Base-by-base conservation (phyloP, 2,113 vertebrate species). In the Cinclus cinclus region DNA sequence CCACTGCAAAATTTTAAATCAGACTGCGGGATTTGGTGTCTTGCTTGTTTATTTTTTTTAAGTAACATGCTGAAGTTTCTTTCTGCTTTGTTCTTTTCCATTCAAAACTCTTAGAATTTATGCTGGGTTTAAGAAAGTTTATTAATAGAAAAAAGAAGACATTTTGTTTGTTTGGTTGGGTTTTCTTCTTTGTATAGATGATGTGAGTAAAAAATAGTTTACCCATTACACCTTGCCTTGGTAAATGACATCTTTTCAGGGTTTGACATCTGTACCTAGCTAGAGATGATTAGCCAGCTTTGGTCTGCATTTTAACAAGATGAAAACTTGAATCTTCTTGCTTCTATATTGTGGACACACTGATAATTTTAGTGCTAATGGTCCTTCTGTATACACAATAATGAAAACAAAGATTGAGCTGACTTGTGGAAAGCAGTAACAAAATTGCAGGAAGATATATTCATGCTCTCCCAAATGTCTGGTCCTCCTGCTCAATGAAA, bases 401-500 rank as follows among this genome's bases (percentile, higher is more conserved):
- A 58, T 0, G 3, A 74, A 73, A 10, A 42, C 28, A 62, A 83
- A 63, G 13, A 7, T 13, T 71, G 33, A 65, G 13, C 20, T 37
- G 41, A 53, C 44, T 69, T 52, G 4, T 41, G 49, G 9, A 33
- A 82, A 78, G 41, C 19, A 65, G 31, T 55, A 63, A 65, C n/a
- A 67, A 73, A 87, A 55, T 25, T 46, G 19, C 6, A 24, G n/a
- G 46, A 10, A 91, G 46, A 47, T 24, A 24, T 3, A 37, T n/a
- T 83, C 2, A 6, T 60, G 9, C 13, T 95, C 15, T 92, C 15
- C 24, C 20, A 2, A 33, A 35, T 33, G 28, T 24, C 33, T 74
- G 25, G 33, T 28, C 68, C 55, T 91, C 67, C 56, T 84, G 19
- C 52, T 89, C 55, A 92, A 78, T 65, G 75, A 91, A 88, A 86